These are phyloP conservation scores for Lamellibrachia luymesi DNA, from an alignment of 1,140 invertebrate genomes.

Conservation along the genomic window DNA sequence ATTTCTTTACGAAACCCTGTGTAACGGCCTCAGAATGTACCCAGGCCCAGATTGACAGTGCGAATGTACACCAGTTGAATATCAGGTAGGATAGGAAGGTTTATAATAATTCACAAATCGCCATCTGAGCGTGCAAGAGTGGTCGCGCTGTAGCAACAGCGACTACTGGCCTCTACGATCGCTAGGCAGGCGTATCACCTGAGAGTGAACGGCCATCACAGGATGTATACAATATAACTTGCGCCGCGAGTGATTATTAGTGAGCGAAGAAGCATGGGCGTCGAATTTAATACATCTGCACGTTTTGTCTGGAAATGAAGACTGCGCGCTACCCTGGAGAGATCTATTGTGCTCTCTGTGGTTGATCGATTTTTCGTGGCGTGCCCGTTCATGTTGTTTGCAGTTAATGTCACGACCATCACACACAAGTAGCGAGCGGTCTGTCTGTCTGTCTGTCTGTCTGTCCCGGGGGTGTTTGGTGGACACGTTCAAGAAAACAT, in stretches of 20 bases:
- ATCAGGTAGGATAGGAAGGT: background rate
- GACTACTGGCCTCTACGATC: background rate
- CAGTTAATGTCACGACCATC: background rate
- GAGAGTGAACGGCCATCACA: background rate
- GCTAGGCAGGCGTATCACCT: background rate
- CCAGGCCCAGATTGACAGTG: too few relatives aligned
- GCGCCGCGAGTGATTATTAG: background rate
- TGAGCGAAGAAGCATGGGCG: background rate
- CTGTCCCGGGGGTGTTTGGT: background rate
- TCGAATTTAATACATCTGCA: background rate
- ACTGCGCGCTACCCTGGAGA: background rate
- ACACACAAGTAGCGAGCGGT: background rate
- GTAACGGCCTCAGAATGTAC: too few relatives aligned
- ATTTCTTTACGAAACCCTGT: too few relatives aligned
- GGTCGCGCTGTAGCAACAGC: background rate
- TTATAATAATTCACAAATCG: background rate
- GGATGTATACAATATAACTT: background rate
- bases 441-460: background rate
- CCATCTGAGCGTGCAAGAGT: background rate
- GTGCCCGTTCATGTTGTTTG: background rate
- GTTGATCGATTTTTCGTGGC: background rate
- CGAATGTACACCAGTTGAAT: too few relatives aligned
- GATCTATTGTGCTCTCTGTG: background rate
- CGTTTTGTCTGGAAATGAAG: background rate
- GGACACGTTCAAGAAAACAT: constrained; percentile 4